Evolutionary conservation across 2,888 invertebrate species (phyloP), one percentile per base, ranked within the genome.

Genomic region (Dione juno): DNA sequence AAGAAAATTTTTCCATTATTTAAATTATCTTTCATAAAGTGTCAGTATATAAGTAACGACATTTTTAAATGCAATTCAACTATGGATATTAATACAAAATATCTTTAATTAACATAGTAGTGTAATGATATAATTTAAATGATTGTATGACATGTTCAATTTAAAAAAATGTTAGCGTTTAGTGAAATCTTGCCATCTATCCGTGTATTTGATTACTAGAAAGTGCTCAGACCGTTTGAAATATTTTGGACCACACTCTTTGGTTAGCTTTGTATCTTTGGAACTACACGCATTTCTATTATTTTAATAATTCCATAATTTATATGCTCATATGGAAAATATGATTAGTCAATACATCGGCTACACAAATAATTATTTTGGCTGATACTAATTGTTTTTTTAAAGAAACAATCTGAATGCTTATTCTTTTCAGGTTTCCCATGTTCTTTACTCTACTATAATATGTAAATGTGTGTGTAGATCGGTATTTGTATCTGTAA

Each of bases 141-240:
- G 48, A 69, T 71, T 67, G 54, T 58, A 68, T 64, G 57, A 52
- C 66, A 74, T 67, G 53, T 72, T 71, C 45, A 80, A 28, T 78
- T 61, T 59, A 53, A 45, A 71, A 66, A 72, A 87, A 90, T 92
- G 92, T 93, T 93, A 93, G 92, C 92, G 92, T 93, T 92, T 92
- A 89, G 84, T 86, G 85, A 88, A 28, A 82, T 89, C 90, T 91
- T 92, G 92, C 92, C 92, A 91, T 90, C 85, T 88, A 82, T 82
- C 79, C 73, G 83, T 79, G 85, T 84, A 80, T 87, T 86, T 87
- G 84, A 82, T 88, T 87, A 86, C 82, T 70, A 67, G 67, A 81
- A 86, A 84, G 83, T 80, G 79, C 78, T 77, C 80, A 78, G 83
- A 78, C 81, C 43, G 10, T 37, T 35, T 63, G 35, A 19, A 53